Conservation (phyloP, 2,888 invertebrate genomes). For the Chloroclysta siterata region DNA sequence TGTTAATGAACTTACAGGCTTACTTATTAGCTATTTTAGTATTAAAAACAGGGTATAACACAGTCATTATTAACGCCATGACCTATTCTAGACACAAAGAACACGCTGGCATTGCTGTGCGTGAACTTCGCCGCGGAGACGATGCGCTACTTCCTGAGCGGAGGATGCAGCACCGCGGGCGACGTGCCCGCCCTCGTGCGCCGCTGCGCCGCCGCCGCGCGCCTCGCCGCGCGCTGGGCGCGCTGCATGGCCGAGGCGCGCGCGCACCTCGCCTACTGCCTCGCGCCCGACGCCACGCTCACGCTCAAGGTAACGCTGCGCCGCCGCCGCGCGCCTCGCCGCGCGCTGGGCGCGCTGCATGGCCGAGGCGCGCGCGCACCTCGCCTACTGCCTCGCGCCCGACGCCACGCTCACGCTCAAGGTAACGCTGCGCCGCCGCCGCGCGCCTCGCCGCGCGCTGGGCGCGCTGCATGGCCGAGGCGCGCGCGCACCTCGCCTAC, state of each 20-base stretch:
- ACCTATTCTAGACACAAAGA: constrained; percentile 61
- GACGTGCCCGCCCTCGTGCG: constrained; percentile 59
- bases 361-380: constrained; percentile 52
- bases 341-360: constrained; percentile 59
- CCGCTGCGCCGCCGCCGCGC: constrained; percentile 63
- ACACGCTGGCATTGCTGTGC: constrained; percentile 58
- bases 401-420: constrained; percentile 60
- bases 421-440: constrained; percentile 44
- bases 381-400: constrained; percentile 58
- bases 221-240: constrained; percentile 68
- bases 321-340: constrained; percentile 38
- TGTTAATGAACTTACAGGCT: too few relatives aligned
- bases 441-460: constrained; percentile 46
- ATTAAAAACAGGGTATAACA: too few relatives aligned
- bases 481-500: constrained; percentile 60
- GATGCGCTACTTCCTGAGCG: constrained; percentile 51
- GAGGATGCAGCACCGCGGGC: constrained; percentile 53
- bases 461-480: constrained; percentile 62
- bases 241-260: constrained; percentile 58
- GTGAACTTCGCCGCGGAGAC: constrained; percentile 60
- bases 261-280: constrained; percentile 58
- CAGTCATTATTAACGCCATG: too few relatives aligned
- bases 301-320: constrained; percentile 59
- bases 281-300: constrained; percentile 52
- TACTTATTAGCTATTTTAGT: too few relatives aligned